phyloP scores from a whole-genome alignment of 2,113 vertebrate species.

The Tetrao urogallus region DNA sequence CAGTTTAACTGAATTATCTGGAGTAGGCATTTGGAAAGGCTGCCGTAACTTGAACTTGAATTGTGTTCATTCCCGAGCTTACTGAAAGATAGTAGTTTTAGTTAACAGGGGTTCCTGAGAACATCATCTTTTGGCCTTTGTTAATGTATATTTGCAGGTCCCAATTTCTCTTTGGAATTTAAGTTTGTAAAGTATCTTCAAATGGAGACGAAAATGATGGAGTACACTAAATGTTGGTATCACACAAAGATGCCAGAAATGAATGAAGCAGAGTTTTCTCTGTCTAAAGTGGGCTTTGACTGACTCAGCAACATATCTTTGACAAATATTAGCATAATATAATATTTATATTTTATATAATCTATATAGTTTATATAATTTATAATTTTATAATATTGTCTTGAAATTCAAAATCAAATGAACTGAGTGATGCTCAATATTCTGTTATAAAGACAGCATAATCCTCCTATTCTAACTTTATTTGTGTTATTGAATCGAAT shows the following conservation, averaged over 20 bases:
- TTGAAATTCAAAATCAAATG: neutral
- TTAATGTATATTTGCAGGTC: neutral
- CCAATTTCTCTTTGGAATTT: neutral
- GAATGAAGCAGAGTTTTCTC: neutral
- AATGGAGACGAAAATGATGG: neutral
- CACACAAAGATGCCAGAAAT: neutral
- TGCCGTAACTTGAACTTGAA: slow-evolving; percentile 53
- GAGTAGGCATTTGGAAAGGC: slow-evolving; percentile 53
- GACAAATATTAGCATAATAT: neutral
- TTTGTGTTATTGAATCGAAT: neutral
- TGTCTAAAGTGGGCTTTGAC: neutral
- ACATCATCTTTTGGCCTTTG: neutral
- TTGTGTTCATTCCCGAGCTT: slow-evolving; percentile 28
- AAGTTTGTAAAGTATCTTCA: neutral
- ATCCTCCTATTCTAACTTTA: neutral
- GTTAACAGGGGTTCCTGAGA: slow-evolving; percentile 14
- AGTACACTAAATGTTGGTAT: neutral
- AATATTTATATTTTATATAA: too few relatives aligned
- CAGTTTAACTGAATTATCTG: slow-evolving; percentile 65
- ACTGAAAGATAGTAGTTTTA: neutral
- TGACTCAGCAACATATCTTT: neutral
- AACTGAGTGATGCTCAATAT: neutral
- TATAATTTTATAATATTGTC: too few relatives aligned
- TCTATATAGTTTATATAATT: too few relatives aligned
- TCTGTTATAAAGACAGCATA: neutral